Evolutionary conservation across 1,140 invertebrate species (phyloP).

Genomic region (Uloborus diversus): DNA sequence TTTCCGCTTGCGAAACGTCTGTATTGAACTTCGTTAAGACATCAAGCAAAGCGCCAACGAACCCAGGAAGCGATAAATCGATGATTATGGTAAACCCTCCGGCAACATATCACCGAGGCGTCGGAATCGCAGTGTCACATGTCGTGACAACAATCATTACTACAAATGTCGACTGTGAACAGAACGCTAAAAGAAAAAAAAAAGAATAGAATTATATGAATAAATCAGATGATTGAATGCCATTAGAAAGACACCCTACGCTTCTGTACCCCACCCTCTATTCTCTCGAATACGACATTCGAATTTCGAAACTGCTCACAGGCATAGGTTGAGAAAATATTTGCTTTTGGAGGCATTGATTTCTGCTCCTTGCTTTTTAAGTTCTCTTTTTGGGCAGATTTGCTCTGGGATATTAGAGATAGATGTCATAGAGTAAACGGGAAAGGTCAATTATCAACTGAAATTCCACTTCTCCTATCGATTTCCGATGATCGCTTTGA

Average conservation of each 20-base stretch:
- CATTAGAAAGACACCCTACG: conserved; percentile 16
- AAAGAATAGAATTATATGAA: conserved; percentile 32
- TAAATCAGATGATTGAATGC: conserved; percentile 53
- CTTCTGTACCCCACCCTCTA: neutral
- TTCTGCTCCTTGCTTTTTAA: too few relatives aligned
- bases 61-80: neutral
- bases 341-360: neutral
- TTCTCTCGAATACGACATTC: neutral
- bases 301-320: neutral
- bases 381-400: too few relatives aligned
- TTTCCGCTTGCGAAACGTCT: too few relatives aligned
- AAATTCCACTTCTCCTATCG: too few relatives aligned
- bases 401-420: too few relatives aligned
- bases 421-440: too few relatives aligned
- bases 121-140: conserved; percentile 20
- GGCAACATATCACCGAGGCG: neutral
- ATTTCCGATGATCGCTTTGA: too few relatives aligned
- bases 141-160: conserved; percentile 42
- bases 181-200: neutral
- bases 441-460: too few relatives aligned
- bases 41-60: too few relatives aligned
- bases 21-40: too few relatives aligned
- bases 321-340: neutral
- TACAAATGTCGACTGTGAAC: conserved; percentile 17
- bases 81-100: neutral